Conservation (phyloP, 2,888 invertebrate species). For the Microdon myrmicae region DNA sequence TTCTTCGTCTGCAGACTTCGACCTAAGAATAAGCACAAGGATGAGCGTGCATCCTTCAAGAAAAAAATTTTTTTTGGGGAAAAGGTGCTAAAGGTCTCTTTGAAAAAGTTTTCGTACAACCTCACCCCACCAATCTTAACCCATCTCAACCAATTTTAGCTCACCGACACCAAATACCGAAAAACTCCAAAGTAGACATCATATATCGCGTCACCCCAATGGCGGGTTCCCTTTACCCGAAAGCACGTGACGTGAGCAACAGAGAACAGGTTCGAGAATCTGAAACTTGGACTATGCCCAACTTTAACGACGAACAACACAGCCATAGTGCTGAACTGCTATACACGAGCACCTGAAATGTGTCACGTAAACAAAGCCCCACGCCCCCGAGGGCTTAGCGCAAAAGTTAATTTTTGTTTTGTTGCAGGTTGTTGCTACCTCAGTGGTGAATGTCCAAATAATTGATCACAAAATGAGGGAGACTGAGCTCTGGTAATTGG, state of each 20-base stretch:
- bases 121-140: neutral
- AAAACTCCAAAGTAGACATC: too few species aligned
- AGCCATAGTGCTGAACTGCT: constrained; percentile 11
- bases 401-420: constrained; percentile 42
- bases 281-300: neutral
- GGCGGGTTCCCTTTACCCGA: constrained; percentile 18
- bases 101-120: constrained; percentile 26
- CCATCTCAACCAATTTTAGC: too few species aligned
- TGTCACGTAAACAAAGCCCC: constrained; percentile 38
- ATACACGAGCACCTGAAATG: constrained; percentile 25
- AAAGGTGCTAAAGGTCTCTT: constrained; percentile 13
- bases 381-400: neutral
- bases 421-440: constrained; percentile 7
- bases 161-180: too few species aligned
- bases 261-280: constrained; percentile 6
- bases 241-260: constrained; percentile 17
- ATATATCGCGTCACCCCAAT: too few species aligned
- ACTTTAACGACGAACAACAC: too few species aligned
- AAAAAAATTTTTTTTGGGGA: constrained; percentile 4
- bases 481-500: constrained; percentile 29
- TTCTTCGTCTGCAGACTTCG: constrained; percentile 38
- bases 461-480: constrained; percentile 28
- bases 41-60: constrained; percentile 27
- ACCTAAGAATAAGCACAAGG: constrained; percentile 42
- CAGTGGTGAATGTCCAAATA: constrained; percentile 41